Conservation (phyloP, 2,113 vertebrate species). For the Strix aluco region DNA sequence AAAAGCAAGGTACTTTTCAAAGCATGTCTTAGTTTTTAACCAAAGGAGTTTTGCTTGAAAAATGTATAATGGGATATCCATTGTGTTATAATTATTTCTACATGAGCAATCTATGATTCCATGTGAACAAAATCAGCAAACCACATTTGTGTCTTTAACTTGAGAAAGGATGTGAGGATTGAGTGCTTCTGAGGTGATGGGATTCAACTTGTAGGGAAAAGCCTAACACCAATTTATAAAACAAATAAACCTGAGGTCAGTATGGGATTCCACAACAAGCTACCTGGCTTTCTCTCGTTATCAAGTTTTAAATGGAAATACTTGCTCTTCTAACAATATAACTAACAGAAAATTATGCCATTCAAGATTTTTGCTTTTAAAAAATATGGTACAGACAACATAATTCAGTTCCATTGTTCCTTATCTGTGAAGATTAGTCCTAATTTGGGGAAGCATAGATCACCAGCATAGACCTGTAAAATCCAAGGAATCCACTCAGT, state of each 20-base stretch:
- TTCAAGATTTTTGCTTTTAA: background rate
- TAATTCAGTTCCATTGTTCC: background rate
- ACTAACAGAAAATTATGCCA: background rate
- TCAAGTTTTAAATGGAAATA: background rate
- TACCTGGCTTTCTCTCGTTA: background rate
- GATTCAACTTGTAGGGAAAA: background rate
- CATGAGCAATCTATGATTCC: background rate
- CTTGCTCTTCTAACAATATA: background rate
- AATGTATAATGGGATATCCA: background rate
- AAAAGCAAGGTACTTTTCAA: background rate
- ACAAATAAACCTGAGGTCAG: background rate
- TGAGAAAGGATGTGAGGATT: background rate
- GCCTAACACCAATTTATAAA: background rate
- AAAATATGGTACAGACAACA: background rate
- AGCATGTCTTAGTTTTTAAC: background rate
- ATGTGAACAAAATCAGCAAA: background rate
- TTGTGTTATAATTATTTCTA: background rate
- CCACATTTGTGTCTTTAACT: background rate
- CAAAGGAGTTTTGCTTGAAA: background rate
- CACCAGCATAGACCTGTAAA: background rate
- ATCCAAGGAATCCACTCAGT: background rate
- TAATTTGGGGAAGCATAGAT: background rate
- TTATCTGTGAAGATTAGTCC: background rate
- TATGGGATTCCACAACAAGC: background rate
- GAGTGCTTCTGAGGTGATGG: background rate